phyloP scores from a whole-genome alignment of 2,797 vertebrate species.

The Bryconaethiops microstoma region DNA sequence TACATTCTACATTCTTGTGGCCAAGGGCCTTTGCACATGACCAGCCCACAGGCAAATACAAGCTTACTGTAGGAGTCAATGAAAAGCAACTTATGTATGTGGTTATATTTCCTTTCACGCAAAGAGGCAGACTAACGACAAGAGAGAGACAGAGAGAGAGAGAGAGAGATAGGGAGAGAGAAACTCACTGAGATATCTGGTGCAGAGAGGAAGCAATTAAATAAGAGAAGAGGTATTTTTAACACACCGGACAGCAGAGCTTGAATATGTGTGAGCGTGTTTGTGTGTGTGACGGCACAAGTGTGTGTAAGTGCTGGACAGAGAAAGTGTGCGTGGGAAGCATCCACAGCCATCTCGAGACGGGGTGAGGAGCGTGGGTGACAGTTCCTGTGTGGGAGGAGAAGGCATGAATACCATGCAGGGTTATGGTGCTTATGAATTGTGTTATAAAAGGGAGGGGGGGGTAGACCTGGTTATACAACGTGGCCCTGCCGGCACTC shows the following conservation, averaged over 20 bases:
- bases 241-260: constrained; percentile 47
- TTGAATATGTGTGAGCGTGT: constrained; percentile 36
- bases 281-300: constrained; percentile 5
- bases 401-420: constrained; percentile 60
- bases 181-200: constrained; percentile 41
- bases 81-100: constrained; percentile 16
- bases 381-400: constrained; percentile 62
- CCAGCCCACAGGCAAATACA: neutral
- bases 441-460: constrained; percentile 57
- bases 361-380: constrained; percentile 61
- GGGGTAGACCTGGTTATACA: constrained; percentile 54
- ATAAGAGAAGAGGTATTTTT: constrained; percentile 59
- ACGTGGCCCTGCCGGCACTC: constrained; percentile 43
- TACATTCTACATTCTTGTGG: constrained; percentile 35
- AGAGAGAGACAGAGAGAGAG: constrained; percentile 11
- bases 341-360: constrained; percentile 59
- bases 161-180: constrained; percentile 1
- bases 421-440: constrained; percentile 58
- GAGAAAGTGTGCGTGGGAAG: constrained; percentile 61
- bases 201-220: constrained; percentile 57
- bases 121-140: constrained; percentile 35
- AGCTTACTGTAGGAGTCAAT: constrained; percentile 22
- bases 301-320: constrained; percentile 38
- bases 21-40: neutral
- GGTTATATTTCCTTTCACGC: constrained; percentile 30